Conservation (phyloP, 2,797 vertebrate species). For the Prunella strophiata region DNA sequence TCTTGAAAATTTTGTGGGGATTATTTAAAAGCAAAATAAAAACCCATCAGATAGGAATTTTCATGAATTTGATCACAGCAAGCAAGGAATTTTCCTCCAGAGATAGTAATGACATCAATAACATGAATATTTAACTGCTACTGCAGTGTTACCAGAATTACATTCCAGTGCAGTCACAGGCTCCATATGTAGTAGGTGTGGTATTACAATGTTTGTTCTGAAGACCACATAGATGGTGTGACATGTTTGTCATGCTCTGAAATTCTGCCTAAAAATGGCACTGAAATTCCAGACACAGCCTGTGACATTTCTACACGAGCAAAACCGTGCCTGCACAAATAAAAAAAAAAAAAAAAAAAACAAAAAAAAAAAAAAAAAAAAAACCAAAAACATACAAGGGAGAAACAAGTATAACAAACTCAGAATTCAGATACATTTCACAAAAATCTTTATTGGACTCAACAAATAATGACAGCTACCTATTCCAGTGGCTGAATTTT, state of each 20-base stretch:
- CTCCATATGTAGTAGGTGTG: not conserved
- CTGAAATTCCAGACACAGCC: not conserved
- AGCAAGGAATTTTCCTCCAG: not conserved
- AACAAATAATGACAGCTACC: not conserved
- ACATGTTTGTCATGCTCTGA: not conserved
- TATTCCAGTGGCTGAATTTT: not conserved
- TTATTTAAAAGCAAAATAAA: not conserved
- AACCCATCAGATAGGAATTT: not conserved
- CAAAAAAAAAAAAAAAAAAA: not conserved
- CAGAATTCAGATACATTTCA: not conserved
- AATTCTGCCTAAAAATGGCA: not conserved
- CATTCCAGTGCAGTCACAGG: not conserved
- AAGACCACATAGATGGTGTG: not conserved
- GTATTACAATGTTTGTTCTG: not conserved
- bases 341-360: not conserved
- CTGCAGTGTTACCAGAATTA: not conserved
- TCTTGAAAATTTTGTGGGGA: not conserved
- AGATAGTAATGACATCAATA: not conserved
- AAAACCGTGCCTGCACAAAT: not conserved
- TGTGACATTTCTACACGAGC: not conserved
- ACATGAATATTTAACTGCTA: not conserved
- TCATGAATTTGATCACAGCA: not conserved
- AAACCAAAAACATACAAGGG: not conserved
- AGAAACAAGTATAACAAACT: not conserved
- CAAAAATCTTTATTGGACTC: not conserved